phyloP scores from a whole-genome alignment of 2,888 invertebrate genomes.

The Biston betularia region DNA sequence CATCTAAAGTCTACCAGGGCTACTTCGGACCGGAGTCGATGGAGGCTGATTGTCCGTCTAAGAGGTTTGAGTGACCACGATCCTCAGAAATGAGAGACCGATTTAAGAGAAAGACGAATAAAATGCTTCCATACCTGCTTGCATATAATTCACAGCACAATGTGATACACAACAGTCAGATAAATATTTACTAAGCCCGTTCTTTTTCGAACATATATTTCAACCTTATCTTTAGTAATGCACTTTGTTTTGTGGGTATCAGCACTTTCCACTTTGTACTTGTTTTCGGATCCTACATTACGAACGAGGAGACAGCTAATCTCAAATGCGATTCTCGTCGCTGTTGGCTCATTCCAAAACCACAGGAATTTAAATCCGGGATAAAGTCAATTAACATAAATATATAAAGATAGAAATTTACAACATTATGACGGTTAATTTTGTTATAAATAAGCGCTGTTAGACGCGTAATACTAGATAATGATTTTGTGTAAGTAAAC shows the following conservation, averaged over 20 bases:
- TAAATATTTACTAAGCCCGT: background rate
- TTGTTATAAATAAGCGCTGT: no score
- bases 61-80: no score
- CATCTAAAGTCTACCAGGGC: no score
- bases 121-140: no score
- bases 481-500: no score
- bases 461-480: no score
- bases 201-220: conserved; percentile 3
- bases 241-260: conserved; percentile 22
- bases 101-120: no score
- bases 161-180: no score
- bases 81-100: no score
- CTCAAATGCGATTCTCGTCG: conserved; percentile 28
- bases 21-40: no score
- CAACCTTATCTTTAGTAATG: conserved; percentile 1
- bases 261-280: conserved; percentile 19
- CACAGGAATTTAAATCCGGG: conserved; percentile 10
- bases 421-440: background rate
- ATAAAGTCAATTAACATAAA: conserved; percentile 13
- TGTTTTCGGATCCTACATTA: conserved; percentile 19
- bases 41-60: no score
- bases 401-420: conserved; percentile 9
- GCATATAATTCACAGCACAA: no score
- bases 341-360: conserved; percentile 26
- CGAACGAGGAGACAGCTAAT: conserved; percentile 16